A percentile compares a stretch with the other conserved stretches of the same genome.
Conservation (phyloP, 2,888 invertebrate genomes). For the Nipponacmea schrenckii region DNA sequence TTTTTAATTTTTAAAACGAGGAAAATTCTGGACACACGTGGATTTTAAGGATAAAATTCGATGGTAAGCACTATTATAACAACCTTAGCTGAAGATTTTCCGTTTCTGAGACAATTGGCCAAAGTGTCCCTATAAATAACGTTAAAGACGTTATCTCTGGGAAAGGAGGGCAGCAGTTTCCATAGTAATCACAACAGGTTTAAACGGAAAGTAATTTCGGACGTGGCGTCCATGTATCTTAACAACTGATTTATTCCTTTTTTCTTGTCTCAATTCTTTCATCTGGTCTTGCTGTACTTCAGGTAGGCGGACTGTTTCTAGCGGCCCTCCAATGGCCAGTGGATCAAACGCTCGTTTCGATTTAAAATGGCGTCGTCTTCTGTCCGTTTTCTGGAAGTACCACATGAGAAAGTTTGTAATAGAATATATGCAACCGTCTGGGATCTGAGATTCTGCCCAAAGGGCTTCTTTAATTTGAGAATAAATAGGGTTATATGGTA, state of each 20-base stretch:
- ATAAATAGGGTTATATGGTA: constrained; percentile 40
- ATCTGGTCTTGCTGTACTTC: neutral
- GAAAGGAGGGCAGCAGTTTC: neutral
- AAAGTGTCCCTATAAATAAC: too few relatives aligned
- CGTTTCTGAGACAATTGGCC: too few relatives aligned
- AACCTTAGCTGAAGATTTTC: too few relatives aligned
- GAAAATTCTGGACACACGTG: too few relatives aligned
- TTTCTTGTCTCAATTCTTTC: neutral
- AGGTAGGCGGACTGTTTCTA: neutral
- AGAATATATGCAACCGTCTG: constrained; percentile 51
- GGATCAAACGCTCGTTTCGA: neutral
- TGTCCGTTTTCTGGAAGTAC: constrained; percentile 43
- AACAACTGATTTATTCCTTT: neutral
- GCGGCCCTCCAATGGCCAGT: neutral
- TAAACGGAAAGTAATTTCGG: neutral
- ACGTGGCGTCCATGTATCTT: neutral
- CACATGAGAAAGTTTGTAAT: constrained; percentile 54
- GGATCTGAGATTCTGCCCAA: constrained; percentile 46
- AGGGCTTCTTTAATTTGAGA: constrained; percentile 46
- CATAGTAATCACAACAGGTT: neutral
- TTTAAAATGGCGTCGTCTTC: constrained; percentile 1
- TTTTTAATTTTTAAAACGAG: too few relatives aligned
- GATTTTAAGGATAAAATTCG: too few relatives aligned
- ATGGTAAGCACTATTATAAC: too few relatives aligned
- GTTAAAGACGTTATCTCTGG: neutral